phyloP scores from a whole-genome alignment of 2,888 invertebrate genomes.

The Cephus pulcher region DNA sequence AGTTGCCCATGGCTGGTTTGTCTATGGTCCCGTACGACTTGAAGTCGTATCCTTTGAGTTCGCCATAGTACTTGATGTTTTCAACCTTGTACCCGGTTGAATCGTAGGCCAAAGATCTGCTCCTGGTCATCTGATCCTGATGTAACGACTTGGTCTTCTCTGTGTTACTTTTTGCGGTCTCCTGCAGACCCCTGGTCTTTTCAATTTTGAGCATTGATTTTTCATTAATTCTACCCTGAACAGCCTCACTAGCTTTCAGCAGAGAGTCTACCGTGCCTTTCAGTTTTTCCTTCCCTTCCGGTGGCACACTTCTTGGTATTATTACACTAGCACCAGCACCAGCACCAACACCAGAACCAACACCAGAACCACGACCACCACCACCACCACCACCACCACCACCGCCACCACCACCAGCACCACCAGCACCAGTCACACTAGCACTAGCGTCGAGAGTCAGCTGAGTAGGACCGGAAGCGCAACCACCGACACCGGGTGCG shows the following conservation, averaged over 20 bases:
- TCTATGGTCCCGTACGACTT: slow-evolving; percentile 60
- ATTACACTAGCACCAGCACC: slow-evolving; percentile 9
- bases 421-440: slow-evolving; percentile 5
- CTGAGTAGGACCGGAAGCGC: slow-evolving; percentile 2
- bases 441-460: not conserved
- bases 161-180: not conserved
- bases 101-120: slow-evolving; percentile 30
- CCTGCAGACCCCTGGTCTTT: slow-evolving; percentile 37
- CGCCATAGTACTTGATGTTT: slow-evolving; percentile 60
- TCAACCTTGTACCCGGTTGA: slow-evolving; percentile 52
- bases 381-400: not conserved
- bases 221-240: slow-evolving; percentile 51
- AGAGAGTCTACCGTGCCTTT: slow-evolving; percentile 53
- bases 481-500: no score
- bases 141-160: slow-evolving; percentile 53
- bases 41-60: slow-evolving; percentile 58
- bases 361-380: slow-evolving; percentile 3
- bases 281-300: slow-evolving; percentile 37
- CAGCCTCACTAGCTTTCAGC: slow-evolving; percentile 46
- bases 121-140: slow-evolving; percentile 21
- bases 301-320: slow-evolving; percentile 8
- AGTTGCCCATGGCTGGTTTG: slow-evolving; percentile 39
- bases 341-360: slow-evolving; percentile 6
- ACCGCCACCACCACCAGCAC: slow-evolving; percentile 12
- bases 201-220: slow-evolving; percentile 53